Evolutionary conservation across 2,113 vertebrate genomes (phyloP).

Genomic region (Pantherophis guttatus): DNA sequence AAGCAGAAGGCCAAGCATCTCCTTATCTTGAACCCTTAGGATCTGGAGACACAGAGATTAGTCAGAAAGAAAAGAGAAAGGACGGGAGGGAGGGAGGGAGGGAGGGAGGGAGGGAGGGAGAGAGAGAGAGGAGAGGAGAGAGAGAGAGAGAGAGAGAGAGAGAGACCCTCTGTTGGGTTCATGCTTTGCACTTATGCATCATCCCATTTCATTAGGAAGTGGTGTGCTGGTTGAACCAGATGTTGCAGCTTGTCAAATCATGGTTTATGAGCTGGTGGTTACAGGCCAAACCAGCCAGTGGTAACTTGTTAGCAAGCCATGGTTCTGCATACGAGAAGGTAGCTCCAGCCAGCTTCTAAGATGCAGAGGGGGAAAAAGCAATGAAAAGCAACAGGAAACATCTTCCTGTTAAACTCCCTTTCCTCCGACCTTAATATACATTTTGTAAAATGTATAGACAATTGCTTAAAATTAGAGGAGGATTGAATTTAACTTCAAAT

Average conservation of each 20-base stretch:
- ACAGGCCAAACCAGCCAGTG: background rate
- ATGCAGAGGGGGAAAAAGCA: background rate
- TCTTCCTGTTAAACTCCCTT: background rate
- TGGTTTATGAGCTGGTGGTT: background rate
- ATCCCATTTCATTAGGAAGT: background rate
- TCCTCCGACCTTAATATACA: background rate
- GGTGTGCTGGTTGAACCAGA: background rate
- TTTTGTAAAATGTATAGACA: background rate
- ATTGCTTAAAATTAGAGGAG: background rate
- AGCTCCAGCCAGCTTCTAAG: background rate
- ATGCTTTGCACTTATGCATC: background rate
- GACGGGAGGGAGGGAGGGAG: too few relatives aligned
- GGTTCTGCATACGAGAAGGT: background rate
- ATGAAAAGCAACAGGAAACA: background rate
- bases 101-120: too few relatives aligned
- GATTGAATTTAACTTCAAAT: background rate
- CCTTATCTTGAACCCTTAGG: background rate
- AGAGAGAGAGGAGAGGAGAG: too few relatives aligned
- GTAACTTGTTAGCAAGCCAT: background rate
- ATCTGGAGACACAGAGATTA: background rate
- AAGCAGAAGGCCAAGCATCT: background rate
- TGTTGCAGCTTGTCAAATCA: background rate
- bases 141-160: background rate
- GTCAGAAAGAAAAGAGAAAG: background rate
- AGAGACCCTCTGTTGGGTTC: background rate